These are phyloP conservation scores for Sebastes variabilis DNA, from an alignment of 2,797 vertebrate genomes.

Conservation along the genomic window DNA sequence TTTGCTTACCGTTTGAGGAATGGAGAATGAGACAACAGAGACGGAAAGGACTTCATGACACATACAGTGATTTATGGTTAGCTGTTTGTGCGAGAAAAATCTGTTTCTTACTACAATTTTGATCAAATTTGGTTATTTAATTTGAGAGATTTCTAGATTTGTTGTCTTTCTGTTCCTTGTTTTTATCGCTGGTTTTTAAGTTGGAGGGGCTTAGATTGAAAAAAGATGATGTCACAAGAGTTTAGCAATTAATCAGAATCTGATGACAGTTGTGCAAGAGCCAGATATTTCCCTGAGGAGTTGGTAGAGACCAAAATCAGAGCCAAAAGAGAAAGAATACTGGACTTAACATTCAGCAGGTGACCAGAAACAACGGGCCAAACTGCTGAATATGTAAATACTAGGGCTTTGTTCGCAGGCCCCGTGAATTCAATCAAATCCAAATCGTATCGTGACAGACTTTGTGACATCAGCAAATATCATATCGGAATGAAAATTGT, in stretches of 20 bases:
- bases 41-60: background rate
- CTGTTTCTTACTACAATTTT: background rate
- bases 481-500: fast-evolving
- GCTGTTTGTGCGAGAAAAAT: too few species aligned
- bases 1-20: background rate
- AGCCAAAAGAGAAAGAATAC: background rate
- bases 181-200: background rate
- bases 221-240: background rate
- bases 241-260: background rate
- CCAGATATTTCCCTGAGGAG: background rate
- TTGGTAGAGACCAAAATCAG: background rate
- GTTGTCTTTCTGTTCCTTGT: background rate
- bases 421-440: too few species aligned
- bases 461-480: background rate
- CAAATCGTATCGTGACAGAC: fast-evolving
- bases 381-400: background rate
- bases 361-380: background rate
- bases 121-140: background rate
- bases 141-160: background rate
- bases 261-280: background rate
- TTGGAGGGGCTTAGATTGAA: background rate
- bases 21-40: slow-evolving; percentile 1
- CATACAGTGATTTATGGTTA: background rate
- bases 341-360: background rate
- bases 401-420: too few species aligned